A percentile compares a stretch with the other conserved stretches of the same genome.
These are phyloP conservation scores for Gulo gulo DNA, from an alignment of 2,113 vertebrate species.

Conservation along the genomic window DNA sequence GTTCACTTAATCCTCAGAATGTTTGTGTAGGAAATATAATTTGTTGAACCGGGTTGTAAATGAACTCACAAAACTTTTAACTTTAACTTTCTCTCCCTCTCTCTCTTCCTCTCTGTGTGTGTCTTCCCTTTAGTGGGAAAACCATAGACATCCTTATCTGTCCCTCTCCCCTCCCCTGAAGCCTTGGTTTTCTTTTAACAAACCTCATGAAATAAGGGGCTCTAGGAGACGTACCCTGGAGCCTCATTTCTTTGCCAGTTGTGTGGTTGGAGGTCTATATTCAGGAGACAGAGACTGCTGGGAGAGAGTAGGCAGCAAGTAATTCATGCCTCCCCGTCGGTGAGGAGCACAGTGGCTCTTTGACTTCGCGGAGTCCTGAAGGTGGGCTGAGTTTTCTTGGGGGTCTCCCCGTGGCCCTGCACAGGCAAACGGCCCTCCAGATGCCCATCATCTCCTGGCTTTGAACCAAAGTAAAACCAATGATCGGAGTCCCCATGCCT, in stretches of 20 bases:
- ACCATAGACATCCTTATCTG: neutral
- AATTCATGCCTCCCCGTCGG: neutral
- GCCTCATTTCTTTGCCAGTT: neutral
- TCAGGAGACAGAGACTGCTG: neutral
- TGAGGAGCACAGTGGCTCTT: neutral
- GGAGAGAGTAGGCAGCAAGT: neutral
- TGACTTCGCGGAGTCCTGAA: neutral
- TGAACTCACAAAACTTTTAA: neutral
- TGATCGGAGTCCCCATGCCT: neutral
- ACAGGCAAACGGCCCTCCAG: neutral
- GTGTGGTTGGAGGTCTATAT: neutral
- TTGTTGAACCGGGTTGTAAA: slow-evolving; percentile 15
- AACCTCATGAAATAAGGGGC: neutral
- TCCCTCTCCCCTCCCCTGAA: neutral
- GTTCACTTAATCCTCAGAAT: slow-evolving; percentile 27
- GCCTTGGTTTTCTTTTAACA: neutral
- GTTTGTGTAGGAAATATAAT: neutral
- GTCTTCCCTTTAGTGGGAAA: neutral
- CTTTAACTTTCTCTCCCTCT: neutral
- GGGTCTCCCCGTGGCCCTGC: neutral
- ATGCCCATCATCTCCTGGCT: neutral
- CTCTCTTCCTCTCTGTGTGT: neutral
- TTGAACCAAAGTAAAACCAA: neutral
- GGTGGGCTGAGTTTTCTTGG: neutral
- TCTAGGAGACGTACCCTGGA: neutral